Percentiles rank a stretch among this genome's conserved stretches.
These are phyloP conservation scores for Mareca penelope DNA, from an alignment of 2,797 vertebrate genomes.

Conservation along the genomic window DNA sequence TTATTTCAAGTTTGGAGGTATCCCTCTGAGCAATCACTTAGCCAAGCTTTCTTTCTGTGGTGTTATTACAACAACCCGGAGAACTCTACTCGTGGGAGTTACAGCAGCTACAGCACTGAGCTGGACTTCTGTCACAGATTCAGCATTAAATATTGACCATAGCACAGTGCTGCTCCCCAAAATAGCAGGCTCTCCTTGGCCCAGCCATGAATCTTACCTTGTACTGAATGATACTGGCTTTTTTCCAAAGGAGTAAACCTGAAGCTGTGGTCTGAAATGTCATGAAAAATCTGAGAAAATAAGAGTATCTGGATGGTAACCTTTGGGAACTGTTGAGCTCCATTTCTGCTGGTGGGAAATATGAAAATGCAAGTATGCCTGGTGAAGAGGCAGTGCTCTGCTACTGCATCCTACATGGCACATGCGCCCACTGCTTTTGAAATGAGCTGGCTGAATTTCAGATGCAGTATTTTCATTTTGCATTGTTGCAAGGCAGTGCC, in stretches of 20 bases:
- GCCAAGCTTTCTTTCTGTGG: not conserved
- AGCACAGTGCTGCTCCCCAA: not conserved
- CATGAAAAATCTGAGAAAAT: not conserved
- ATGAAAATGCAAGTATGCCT: not conserved
- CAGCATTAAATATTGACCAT: not conserved
- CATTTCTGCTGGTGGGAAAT: not conserved
- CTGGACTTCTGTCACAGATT: not conserved
- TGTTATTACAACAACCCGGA: not conserved
- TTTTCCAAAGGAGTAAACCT: not conserved
- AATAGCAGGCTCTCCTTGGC: not conserved
- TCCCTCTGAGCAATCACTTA: not conserved
- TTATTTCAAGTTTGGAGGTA: not conserved
- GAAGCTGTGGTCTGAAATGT: not conserved
- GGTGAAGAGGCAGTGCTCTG: fast-evolving
- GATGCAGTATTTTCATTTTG: not conserved
- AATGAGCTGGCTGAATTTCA: not conserved
- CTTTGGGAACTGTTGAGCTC: not conserved
- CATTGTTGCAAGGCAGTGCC: not conserved
- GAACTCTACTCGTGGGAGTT: not conserved
- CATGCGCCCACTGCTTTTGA: not conserved
- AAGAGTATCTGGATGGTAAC: not conserved
- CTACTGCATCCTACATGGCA: not conserved
- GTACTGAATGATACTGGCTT: not conserved
- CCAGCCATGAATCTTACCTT: not conserved
- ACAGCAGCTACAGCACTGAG: not conserved